Percentiles rank a stretch among this genome's conserved stretches.
Evolutionary conservation across 1,140 invertebrate genomes (phyloP).

Genomic region (Steinernema feltiae): DNA sequence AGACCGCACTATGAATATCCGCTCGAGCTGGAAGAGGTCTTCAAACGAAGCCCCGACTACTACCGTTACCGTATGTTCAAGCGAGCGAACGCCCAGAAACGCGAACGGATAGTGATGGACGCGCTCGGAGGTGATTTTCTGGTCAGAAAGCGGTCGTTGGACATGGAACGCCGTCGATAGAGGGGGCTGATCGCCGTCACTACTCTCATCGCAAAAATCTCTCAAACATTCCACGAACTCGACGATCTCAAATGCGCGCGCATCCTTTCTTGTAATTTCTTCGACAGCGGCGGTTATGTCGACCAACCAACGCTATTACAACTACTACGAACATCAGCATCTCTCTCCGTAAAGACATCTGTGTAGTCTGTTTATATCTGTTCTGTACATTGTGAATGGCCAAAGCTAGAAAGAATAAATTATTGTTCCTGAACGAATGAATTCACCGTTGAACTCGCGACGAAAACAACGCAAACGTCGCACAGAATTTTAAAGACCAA

Average conservation of each 20-base stretch:
- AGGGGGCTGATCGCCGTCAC: background rate
- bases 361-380: conserved; percentile 2
- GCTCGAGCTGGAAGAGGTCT: background rate
- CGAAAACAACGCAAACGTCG: no score
- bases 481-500: no score
- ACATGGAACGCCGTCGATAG: background rate
- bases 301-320: no score
- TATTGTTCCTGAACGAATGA: background rate
- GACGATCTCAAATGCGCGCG: background rate
- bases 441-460: background rate
- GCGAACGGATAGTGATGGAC: background rate
- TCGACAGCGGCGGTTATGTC: background rate
- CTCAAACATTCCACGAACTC: background rate
- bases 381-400: conserved; percentile 14
- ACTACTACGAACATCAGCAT: background rate
- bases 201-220: background rate
- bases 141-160: background rate
- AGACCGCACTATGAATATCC: background rate
- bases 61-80: background rate
- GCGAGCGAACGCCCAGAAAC: background rate
- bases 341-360: no score
- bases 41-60: background rate
- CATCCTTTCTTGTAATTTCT: background rate
- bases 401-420: conserved; percentile 4
- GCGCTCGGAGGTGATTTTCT: background rate